phyloP scores from a whole-genome alignment of 2,888 invertebrate species.

The Blastobasis lacticolella region DNA sequence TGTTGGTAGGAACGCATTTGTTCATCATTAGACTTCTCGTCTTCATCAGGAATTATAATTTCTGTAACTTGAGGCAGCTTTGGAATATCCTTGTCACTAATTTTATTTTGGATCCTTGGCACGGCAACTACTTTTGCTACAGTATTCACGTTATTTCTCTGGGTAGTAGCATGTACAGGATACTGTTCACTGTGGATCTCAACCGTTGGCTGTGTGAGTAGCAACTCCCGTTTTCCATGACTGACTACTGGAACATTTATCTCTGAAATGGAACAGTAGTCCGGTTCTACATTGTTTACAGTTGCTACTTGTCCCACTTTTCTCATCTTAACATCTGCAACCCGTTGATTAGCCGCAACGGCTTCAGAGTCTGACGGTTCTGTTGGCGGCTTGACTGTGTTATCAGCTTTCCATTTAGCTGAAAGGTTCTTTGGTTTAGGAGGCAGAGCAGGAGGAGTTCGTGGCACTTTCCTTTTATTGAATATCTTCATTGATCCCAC shows the following conservation, averaged over 20 bases:
- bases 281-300: conserved; percentile 74
- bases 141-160: conserved; percentile 61
- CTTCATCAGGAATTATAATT: conserved; percentile 81
- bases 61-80: conserved; percentile 84
- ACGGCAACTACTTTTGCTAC: conserved; percentile 62
- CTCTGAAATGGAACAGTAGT: conserved; percentile 86
- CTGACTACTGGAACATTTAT: conserved; percentile 79
- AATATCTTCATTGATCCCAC: conserved; percentile 61
- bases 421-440: conserved; percentile 85
- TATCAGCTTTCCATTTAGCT: conserved; percentile 77
- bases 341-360: conserved; percentile 75
- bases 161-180: conserved; percentile 49
- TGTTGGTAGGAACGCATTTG: conserved; percentile 46
- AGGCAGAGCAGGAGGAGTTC: conserved; percentile 83
- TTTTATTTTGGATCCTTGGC: conserved; percentile 61
- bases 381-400: conserved; percentile 52
- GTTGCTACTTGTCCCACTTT: conserved; percentile 70
- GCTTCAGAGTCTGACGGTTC: conserved; percentile 71
- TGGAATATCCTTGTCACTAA: conserved; percentile 77
- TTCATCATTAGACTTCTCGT: conserved; percentile 60
- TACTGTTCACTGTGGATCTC: conserved; percentile 70
- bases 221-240: conserved; percentile 68
- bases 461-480: conserved; percentile 73
- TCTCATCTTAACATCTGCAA: conserved; percentile 71
- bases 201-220: conserved; percentile 69